Conservation (phyloP, 2,113 vertebrate genomes). For the Pluvianellus socialis region DNA sequence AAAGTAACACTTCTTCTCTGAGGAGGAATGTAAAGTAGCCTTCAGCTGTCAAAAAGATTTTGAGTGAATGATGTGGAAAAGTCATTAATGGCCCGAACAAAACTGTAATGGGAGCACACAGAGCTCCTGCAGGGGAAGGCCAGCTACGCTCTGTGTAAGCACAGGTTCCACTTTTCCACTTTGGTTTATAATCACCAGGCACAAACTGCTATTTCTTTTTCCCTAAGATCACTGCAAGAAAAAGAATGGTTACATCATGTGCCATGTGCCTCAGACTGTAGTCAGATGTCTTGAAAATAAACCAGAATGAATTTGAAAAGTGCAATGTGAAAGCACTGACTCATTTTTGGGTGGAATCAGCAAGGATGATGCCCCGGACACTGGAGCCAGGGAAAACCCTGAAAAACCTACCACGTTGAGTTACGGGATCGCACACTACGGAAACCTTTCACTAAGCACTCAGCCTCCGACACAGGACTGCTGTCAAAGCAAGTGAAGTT, state of each 20-base stretch:
- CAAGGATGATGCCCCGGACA: not conserved
- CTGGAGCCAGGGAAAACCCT: not conserved
- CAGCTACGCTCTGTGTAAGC: not conserved
- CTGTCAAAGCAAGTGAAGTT: not conserved
- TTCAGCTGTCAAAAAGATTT: not conserved
- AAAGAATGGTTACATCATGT: not conserved
- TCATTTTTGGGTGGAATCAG: not conserved
- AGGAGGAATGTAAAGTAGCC: not conserved
- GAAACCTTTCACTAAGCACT: not conserved
- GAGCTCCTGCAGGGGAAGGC: not conserved
- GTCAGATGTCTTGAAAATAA: not conserved
- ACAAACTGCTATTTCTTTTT: not conserved
- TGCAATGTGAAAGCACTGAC: not conserved
- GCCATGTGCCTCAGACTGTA: not conserved
- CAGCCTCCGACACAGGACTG: not conserved
- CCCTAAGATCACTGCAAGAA: not conserved
- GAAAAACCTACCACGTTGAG: not conserved
- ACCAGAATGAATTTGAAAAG: not conserved
- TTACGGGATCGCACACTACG: fast-evolving
- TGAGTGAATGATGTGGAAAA: not conserved
- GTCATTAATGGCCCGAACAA: not conserved
- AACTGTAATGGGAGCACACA: not conserved
- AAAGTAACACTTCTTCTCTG: not conserved
- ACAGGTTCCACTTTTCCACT: not conserved
- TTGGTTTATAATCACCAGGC: not conserved